These are phyloP conservation scores for Blastobasis adustella DNA, from an alignment of 2,888 invertebrate species.

Conservation along the genomic window DNA sequence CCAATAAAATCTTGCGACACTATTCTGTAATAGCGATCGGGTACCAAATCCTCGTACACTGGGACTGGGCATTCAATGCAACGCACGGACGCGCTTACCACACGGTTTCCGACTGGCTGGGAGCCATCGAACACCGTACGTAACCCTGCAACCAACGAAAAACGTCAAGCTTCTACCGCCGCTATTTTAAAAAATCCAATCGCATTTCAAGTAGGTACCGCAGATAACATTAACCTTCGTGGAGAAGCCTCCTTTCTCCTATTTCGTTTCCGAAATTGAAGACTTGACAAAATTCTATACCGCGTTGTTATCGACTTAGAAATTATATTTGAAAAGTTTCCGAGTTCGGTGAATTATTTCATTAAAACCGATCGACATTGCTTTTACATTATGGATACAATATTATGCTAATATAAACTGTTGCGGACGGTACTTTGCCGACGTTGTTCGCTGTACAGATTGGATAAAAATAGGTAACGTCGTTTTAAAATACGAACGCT, in stretches of 20 bases:
- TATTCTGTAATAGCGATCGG: conserved; percentile 75
- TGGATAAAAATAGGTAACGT: not conserved
- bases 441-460: not conserved
- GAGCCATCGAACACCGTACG: conserved; percentile 73
- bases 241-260: too few species aligned
- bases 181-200: too few species aligned
- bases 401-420: conserved; percentile 37
- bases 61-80: conserved; percentile 80
- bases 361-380: not conserved
- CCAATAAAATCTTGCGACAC: conserved; percentile 74
- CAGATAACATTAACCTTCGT: too few species aligned
- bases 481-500: not conserved
- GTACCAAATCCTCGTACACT: conserved; percentile 71
- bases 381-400: conserved; percentile 37
- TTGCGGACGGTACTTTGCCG: conserved; percentile 10
- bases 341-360: not conserved
- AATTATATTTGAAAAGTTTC: too few species aligned
- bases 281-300: too few species aligned
- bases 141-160: conserved; percentile 54
- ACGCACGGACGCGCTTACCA: conserved; percentile 67
- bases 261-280: too few species aligned
- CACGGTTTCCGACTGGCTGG: conserved; percentile 70
- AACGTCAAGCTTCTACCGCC: too few species aligned
- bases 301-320: too few species aligned
- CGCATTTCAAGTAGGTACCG: too few species aligned